These are phyloP conservation scores for Sylvilagus bachmani DNA, from an alignment of 2,113 vertebrate species.

Conservation along the genomic window DNA sequence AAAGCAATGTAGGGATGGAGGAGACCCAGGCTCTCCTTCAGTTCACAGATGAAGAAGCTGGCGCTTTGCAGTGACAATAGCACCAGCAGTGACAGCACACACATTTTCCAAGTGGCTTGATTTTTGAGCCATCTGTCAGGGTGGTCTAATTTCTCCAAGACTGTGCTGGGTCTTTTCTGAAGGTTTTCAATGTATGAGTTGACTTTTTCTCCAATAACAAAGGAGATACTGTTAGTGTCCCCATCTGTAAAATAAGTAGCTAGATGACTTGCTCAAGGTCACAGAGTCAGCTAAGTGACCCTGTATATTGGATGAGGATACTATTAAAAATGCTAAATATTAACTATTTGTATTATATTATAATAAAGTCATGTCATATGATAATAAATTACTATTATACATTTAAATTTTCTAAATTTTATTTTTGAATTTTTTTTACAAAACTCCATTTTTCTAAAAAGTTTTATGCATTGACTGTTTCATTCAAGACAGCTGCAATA, in stretches of 20 bases:
- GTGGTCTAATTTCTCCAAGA: background rate
- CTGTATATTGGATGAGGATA: background rate
- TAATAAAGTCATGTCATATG: background rate
- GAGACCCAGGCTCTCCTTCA: background rate
- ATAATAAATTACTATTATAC: background rate
- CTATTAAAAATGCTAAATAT: background rate
- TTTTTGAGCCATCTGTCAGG: background rate
- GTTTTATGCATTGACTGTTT: background rate
- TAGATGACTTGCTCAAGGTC: slow-evolving; percentile 19
- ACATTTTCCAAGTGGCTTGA: background rate
- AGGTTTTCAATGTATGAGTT: background rate
- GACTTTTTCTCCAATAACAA: background rate
- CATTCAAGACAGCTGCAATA: background rate
- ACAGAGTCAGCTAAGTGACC: background rate
- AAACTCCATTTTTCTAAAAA: slow-evolving; percentile 44
- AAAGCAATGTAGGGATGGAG: background rate
- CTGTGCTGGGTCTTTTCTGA: background rate
- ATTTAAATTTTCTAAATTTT: background rate
- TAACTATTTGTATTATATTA: background rate
- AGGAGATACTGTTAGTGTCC: background rate
- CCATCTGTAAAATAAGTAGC: slow-evolving; percentile 43
- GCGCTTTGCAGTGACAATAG: background rate
- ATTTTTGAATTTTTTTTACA: background rate
- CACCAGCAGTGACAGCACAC: background rate
- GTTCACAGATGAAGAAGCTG: background rate